Conservation (phyloP, 2,888 invertebrate species). For the Sisyra terminalis region DNA sequence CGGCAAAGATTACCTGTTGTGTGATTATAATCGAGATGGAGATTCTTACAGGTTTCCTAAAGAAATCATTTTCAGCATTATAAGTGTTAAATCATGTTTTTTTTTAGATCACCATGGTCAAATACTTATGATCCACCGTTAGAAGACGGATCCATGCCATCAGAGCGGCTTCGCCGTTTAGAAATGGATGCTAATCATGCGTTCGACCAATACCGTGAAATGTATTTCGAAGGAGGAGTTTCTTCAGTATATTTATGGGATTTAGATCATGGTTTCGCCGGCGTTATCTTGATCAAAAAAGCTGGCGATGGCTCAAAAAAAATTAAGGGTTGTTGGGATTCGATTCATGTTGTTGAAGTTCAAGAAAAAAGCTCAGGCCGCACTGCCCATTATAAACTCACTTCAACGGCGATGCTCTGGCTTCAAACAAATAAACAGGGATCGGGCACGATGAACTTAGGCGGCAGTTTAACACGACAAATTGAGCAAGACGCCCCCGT, state of each 20-base stretch:
- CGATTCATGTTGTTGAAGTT: slow-evolving; percentile 98
- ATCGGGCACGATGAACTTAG: slow-evolving; percentile 93
- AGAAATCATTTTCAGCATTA: not conserved
- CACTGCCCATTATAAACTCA: slow-evolving; percentile 94
- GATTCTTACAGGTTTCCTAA: slow-evolving; percentile 72
- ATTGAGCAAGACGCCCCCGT: slow-evolving; percentile 82
- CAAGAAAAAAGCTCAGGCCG: slow-evolving; percentile 90
- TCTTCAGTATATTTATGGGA: slow-evolving; percentile 99
- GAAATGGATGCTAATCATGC: slow-evolving; percentile 98
- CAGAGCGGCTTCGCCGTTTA: slow-evolving; percentile 83
- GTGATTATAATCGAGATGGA: slow-evolving; percentile 98
- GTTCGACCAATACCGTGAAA: slow-evolving; percentile 96
- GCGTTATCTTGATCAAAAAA: slow-evolving; percentile 97
- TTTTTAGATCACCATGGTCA: slow-evolving; percentile 85
- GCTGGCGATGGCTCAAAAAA: slow-evolving; percentile 96
- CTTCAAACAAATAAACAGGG: slow-evolving; percentile 92
- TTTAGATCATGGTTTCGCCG: slow-evolving; percentile 95
- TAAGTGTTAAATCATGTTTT: not conserved
- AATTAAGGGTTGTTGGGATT: slow-evolving; percentile 92
- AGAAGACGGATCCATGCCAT: slow-evolving; percentile 97
- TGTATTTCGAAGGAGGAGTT: slow-evolving; percentile 99
- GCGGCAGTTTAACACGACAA: slow-evolving; percentile 96
- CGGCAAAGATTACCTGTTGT: slow-evolving; percentile 93
- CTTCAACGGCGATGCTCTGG: slow-evolving; percentile 99
- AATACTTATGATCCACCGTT: slow-evolving; percentile 95